A percentile compares a stretch with the other conserved stretches of the same genome.
These are phyloP conservation scores for Ceratitis capitata DNA, from an alignment of 1,140 invertebrate genomes.

Conservation along the genomic window DNA sequence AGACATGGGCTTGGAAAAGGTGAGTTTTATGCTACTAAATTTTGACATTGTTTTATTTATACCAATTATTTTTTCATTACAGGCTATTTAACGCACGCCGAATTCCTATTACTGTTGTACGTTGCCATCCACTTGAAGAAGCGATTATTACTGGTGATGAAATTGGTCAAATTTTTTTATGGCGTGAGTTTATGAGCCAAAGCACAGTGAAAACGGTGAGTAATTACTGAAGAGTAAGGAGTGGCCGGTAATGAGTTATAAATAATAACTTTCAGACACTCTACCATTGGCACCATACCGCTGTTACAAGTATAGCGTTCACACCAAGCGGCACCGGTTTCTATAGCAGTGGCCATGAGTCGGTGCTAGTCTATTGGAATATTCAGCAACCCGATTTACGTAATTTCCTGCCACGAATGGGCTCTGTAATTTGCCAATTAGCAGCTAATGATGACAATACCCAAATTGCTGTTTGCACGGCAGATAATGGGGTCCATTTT, in stretches of 20 bases:
- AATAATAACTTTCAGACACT: conserved; percentile 62
- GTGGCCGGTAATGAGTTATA: background rate
- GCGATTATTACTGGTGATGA: conserved; percentile 77
- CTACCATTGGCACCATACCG: conserved; percentile 84
- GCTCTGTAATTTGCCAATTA: conserved; percentile 76
- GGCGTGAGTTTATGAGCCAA: conserved; percentile 68
- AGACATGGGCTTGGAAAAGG: conserved; percentile 49
- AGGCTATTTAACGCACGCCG: conserved; percentile 63
- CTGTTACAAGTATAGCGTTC: conserved; percentile 76
- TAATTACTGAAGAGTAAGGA: conserved; percentile 32
- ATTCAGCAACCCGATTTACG: conserved; percentile 66
- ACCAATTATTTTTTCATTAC: conserved; percentile 30
- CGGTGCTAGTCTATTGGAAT: conserved; percentile 83
- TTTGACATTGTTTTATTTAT: background rate
- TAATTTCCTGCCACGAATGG: conserved; percentile 78
- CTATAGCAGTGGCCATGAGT: conserved; percentile 82
- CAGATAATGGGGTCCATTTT: conserved; percentile 81
- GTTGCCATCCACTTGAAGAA: conserved; percentile 75
- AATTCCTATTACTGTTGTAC: conserved; percentile 73
- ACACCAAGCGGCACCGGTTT: conserved; percentile 74
- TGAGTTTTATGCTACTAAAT: background rate
- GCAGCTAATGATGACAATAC: conserved; percentile 73
- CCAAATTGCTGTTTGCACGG: conserved; percentile 74
- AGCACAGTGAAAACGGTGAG: conserved; percentile 40
- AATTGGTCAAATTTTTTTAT: conserved; percentile 75